Evolutionary conservation across 2,797 vertebrate genomes (phyloP).

Genomic region (Tokudaia muenninki): DNA sequence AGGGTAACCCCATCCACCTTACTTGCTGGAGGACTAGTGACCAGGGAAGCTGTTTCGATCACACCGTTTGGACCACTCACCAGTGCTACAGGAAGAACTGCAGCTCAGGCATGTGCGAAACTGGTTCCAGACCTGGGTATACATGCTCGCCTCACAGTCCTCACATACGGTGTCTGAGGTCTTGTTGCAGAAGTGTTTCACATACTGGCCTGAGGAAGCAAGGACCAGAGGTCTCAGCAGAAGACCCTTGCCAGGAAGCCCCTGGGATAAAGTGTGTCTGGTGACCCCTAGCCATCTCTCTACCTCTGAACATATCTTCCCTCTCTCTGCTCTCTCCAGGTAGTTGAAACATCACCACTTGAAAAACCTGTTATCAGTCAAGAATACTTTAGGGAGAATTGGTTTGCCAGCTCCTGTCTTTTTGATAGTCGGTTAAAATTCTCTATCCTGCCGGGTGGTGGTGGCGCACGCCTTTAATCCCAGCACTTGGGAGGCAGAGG

Average conservation of each 20-base stretch:
- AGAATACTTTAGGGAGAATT: background rate
- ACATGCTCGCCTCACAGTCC: constrained; percentile 74
- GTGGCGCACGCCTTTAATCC: too few relatives aligned
- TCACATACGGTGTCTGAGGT: constrained; percentile 81
- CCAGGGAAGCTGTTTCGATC: background rate
- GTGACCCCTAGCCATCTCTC: background rate
- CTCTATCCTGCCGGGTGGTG: background rate
- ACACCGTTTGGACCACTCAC: constrained; percentile 64
- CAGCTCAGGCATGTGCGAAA: constrained; percentile 86
- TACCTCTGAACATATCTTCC: background rate
- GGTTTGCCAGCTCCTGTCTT: background rate
- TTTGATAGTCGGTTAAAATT: background rate
- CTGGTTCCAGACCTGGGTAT: constrained; percentile 82
- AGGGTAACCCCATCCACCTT: background rate
- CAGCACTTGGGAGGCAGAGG: too few relatives aligned
- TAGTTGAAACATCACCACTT: background rate
- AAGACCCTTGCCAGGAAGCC: background rate
- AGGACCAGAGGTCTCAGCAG: background rate
- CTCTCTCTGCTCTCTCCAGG: background rate
- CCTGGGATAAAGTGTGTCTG: background rate
- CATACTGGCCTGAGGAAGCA: constrained; percentile 74
- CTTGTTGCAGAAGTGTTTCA: constrained; percentile 72
- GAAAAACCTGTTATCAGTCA: background rate
- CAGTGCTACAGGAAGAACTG: constrained; percentile 74
- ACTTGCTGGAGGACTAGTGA: background rate